Conservation (phyloP, 1,140 invertebrate species). For the Drosophila leontia region DNA sequence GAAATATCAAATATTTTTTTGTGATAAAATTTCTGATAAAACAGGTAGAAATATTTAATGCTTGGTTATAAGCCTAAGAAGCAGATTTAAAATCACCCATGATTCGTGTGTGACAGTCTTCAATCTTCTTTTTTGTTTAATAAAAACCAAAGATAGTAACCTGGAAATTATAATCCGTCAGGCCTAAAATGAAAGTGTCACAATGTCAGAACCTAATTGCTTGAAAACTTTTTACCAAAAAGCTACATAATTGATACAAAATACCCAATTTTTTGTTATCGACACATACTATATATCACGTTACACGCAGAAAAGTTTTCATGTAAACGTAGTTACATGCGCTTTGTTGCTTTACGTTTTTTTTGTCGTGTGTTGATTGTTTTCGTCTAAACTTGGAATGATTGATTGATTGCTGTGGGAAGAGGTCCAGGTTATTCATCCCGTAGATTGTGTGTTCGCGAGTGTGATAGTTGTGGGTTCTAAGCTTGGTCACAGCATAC, state of each 20-base stretch:
- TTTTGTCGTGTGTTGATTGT: conserved; percentile 52
- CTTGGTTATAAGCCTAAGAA: background rate
- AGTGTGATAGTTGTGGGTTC: conserved; percentile 35
- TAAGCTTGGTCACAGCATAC: conserved; percentile 49
- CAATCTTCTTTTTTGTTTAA: background rate
- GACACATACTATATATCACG: conserved; percentile 5
- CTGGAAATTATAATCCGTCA: background rate
- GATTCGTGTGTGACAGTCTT: background rate
- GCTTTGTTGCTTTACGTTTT: conserved; percentile 47
- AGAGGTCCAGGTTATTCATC: conserved; percentile 3
- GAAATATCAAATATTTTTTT: too few relatives aligned
- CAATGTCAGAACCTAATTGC: background rate
- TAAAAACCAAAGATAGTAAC: too few relatives aligned
- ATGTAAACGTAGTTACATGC: conserved; percentile 41
- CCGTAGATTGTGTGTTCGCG: conserved; percentile 22
- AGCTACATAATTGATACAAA: conserved; percentile 22
- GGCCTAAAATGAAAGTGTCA: background rate
- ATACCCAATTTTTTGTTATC: conserved; percentile 11
- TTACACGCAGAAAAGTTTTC: conserved; percentile 32
- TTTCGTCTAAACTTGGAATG: conserved; percentile 51
- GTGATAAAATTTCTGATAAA: too few relatives aligned
- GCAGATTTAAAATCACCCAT: background rate
- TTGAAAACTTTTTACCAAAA: conserved; percentile 11
- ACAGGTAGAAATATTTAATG: too few relatives aligned
- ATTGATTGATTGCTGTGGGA: conserved; percentile 40